Evolutionary conservation across 2,113 vertebrate genomes (phyloP), one percentile per base, ranked within the genome.

Genomic region (Bombycilla garrulus): DNA sequence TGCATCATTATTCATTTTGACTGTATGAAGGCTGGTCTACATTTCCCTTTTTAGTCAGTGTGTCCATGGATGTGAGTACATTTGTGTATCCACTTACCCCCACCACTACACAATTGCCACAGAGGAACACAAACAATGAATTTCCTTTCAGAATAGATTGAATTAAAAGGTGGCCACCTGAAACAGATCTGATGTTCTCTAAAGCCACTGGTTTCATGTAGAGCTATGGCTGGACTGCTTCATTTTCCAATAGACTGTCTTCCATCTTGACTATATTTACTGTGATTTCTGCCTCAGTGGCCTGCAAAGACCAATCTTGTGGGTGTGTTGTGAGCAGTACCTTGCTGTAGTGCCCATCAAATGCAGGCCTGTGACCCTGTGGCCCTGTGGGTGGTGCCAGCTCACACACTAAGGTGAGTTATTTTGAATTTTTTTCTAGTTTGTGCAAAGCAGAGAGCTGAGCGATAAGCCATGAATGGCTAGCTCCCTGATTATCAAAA

Each of bases 311-410:
- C 53, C 29, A 62, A 3, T 33, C 14, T 5, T 12, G 4, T 64
- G 11, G 5, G 2, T 22, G 26, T 5, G 5, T 53, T 53, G 16
- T 11, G 28, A 67, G 15, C 89, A 57, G 54, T 4, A 26, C 11
- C 17, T 77, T 48, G 29, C 40, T 77, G 36, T 3, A 48, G 33
- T 54, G 28, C 11, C 31, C 62, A 67, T 21, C 33, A 42, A 57
- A 50, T 0, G 0, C 2, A 1, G 35, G 9, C 9, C 48, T 14
- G 31, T 36, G 22, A 42, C 33, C 13, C 61, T 25, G 7, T 31
- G 44, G 44, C 33, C 13, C 61, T 25, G 7, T 31, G 44, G 44
- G 36, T 31, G 42, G 31, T 31, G 25, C 14, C 36, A 58, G 6
- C 44, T 76, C 71, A 42, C 20, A 24, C 44, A 44, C 9, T 36